These are phyloP conservation scores for Nemurella pictetii DNA, from an alignment of 2,888 invertebrate species.

Conservation along the genomic window DNA sequence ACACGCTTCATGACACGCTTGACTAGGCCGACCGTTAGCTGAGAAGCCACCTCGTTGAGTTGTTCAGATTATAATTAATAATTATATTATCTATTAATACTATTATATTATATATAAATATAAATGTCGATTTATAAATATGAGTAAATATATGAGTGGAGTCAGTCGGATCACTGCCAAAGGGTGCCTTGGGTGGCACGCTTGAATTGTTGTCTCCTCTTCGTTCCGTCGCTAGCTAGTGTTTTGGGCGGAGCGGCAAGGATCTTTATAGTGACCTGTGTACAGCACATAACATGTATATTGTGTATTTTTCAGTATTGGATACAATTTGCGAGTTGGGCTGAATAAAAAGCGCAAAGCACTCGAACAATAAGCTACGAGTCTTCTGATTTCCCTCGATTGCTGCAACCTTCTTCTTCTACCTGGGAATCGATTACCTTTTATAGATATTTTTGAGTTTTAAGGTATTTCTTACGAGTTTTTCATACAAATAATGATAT, in stretches of 20 bases:
- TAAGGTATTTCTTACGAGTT: too few species aligned
- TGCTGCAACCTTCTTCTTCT: neutral
- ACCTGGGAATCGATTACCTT: neutral
- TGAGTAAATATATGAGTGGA: too few species aligned
- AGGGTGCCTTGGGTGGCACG: slow-evolving; percentile 26
- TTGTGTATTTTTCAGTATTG: slow-evolving; percentile 38
- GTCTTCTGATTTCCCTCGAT: neutral
- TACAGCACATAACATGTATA: slow-evolving; percentile 3
- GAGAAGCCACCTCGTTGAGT: slow-evolving; percentile 10
- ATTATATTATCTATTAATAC: neutral
- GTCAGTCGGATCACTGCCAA: slow-evolving; percentile 29
- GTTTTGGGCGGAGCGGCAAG: neutral
- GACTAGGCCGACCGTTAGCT: neutral
- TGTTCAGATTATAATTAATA: slow-evolving; percentile 28
- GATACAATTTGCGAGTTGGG: slow-evolving; percentile 25
- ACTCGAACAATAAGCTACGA: neutral
- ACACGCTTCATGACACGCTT: neutral
- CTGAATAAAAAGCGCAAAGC: neutral
- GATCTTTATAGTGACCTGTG: neutral
- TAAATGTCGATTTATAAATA: neutral
- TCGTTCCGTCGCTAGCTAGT: too few species aligned
- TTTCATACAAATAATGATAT: too few species aligned
- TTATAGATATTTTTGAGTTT: too few species aligned
- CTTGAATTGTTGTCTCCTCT: neutral
- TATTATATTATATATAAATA: neutral